Conservation (phyloP, 2,888 invertebrate species). For the Coleophora deauratella region DNA sequence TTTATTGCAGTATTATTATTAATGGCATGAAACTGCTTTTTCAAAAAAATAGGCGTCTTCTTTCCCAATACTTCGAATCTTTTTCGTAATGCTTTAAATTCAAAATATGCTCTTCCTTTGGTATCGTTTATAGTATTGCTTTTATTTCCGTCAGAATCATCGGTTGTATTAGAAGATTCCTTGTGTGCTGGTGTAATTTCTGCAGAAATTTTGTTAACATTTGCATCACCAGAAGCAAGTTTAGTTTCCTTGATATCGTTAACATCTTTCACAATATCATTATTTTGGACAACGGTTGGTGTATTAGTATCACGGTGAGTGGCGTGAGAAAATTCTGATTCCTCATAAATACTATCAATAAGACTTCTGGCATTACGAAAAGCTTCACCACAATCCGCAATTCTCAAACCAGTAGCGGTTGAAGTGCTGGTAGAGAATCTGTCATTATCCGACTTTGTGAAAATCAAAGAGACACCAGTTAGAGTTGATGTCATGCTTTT, state of each 20-base stretch:
- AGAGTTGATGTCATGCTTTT: conserved; percentile 4
- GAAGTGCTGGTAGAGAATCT: conserved; percentile 4
- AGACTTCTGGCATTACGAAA: not conserved
- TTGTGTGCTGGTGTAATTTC: not conserved
- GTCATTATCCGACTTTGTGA: conserved; percentile 28
- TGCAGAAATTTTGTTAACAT: too few species aligned
- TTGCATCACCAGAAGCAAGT: too few species aligned
- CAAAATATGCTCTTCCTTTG: not conserved
- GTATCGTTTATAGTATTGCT: too few species aligned
- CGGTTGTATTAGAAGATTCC: not conserved
- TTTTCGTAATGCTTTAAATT: not conserved
- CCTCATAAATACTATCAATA: not conserved
- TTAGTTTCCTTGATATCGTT: not conserved
- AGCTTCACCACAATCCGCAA: conserved; percentile 9
- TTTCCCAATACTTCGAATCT: too few species aligned
- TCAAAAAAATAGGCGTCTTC: too few species aligned
- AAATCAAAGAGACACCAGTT: conserved; percentile 27
- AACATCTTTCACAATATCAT: not conserved
- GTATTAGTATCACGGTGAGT: too few species aligned
- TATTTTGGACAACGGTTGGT: not conserved
- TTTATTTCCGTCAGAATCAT: not conserved
- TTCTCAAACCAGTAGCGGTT: conserved; percentile 7
- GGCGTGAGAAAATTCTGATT: not conserved
- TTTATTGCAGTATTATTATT: too few species aligned
- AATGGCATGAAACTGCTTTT: too few species aligned